Evolutionary conservation across 2,797 vertebrate genomes (phyloP).

Genomic region (Helicolenus hilgendorfi): DNA sequence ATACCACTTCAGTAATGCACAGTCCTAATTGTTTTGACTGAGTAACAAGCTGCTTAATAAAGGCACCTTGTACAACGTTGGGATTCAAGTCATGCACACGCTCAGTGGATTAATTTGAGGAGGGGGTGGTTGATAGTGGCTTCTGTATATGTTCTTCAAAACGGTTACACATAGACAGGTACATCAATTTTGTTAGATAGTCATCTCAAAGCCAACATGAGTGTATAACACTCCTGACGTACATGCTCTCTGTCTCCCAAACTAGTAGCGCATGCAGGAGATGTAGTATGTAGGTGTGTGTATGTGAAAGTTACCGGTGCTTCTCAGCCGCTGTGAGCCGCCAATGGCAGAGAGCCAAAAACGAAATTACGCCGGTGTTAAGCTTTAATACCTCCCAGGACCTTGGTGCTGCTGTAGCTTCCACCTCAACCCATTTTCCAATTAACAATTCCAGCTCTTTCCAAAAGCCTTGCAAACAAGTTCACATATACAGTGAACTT

Average conservation of each 20-base stretch:
- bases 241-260: background rate
- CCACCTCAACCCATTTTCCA: constrained; percentile 30
- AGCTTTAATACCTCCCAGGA: constrained; percentile 31
- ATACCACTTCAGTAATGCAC: constrained; percentile 84
- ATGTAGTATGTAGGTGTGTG: constrained; percentile 6
- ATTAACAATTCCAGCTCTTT: constrained; percentile 29
- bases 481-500: background rate
- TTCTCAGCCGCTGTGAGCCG: background rate
- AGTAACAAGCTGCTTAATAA: constrained; percentile 89
- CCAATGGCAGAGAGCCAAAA: constrained; percentile 28
- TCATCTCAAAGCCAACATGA: constrained; percentile 2
- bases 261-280: background rate
- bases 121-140: background rate
- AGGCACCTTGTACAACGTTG: constrained; percentile 83
- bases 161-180: constrained; percentile 13
- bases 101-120: constrained; percentile 69
- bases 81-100: constrained; percentile 86
- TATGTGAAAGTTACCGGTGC: background rate
- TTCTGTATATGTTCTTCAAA: constrained; percentile 28
- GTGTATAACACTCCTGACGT: background rate
- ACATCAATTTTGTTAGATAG: background rate
- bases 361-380: constrained; percentile 34
- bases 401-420: constrained; percentile 6
- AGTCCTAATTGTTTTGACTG: constrained; percentile 89
- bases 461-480: background rate